phyloP scores from a whole-genome alignment of 1,140 invertebrate genomes.

The Stegodyphus mimosarum region DNA sequence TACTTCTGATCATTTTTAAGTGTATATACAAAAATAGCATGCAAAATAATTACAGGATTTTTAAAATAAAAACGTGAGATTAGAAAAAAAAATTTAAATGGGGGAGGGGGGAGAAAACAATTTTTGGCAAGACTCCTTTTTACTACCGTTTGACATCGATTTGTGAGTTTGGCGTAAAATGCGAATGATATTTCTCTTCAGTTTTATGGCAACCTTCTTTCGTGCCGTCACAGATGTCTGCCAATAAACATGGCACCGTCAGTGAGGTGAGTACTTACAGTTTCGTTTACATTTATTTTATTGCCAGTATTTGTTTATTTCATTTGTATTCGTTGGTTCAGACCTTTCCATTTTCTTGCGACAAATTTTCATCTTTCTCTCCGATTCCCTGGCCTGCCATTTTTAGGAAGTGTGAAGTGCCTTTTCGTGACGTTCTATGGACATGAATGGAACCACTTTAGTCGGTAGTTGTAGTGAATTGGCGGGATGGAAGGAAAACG shows the following conservation, averaged over 20 bases:
- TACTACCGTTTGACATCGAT: no score
- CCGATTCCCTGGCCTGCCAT: not conserved
- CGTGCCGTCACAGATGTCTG: slow-evolving; percentile 48
- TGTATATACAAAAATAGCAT: no score
- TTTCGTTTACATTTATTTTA: not conserved
- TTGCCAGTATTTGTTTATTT: not conserved
- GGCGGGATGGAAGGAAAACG: slow-evolving; percentile 13
- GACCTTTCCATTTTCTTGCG: not conserved
- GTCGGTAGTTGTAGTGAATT: not conserved
- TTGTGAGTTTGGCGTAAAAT: no score
- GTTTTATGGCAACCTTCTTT: slow-evolving; percentile 27
- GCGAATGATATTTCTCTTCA: not conserved
- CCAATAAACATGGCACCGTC: slow-evolving; percentile 57
- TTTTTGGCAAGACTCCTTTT: no score
- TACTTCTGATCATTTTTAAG: no score
- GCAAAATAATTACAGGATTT: no score
- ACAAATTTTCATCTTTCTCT: not conserved
- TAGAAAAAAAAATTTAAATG: no score
- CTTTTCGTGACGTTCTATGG: not conserved
- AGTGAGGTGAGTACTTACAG: slow-evolving; percentile 37
- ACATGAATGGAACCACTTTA: not conserved
- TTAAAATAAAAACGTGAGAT: no score
- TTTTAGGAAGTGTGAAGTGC: not conserved
- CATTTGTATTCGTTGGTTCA: not conserved
- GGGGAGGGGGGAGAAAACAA: no score